Conservation (phyloP, 1,140 invertebrate species). For the Sycophaga agraensis region DNA sequence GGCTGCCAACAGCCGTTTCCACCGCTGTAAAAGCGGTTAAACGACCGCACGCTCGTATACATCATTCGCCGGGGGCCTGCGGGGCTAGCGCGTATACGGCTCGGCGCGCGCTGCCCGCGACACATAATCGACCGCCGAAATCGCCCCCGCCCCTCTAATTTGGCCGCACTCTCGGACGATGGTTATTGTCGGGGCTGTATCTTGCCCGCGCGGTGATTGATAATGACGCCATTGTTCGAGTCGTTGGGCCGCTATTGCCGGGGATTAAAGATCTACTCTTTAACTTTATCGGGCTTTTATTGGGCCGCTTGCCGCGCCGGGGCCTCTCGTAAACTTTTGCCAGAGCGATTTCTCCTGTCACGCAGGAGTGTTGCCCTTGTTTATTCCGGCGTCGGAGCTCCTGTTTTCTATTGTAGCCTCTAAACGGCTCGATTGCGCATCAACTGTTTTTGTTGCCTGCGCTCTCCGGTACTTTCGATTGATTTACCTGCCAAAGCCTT, state of each 20-base stretch:
- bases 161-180: not conserved
- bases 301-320: not conserved
- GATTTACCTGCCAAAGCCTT: too few relatives aligned
- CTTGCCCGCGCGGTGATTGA: constrained; percentile 2
- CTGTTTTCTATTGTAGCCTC: too few relatives aligned
- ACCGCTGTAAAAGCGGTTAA: constrained; percentile 49
- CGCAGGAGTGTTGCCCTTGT: too few relatives aligned
- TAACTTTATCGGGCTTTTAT: constrained; percentile 14
- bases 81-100: not conserved
- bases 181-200: not conserved
- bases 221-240: constrained; percentile 21
- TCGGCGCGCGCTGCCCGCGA: constrained; percentile 26
- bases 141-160: constrained; percentile 1
- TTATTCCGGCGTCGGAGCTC: too few relatives aligned
- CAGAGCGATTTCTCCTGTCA: not conserved
- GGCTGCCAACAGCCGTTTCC: constrained; percentile 50
- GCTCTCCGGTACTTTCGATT: too few relatives aligned
- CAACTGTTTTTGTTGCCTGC: too few relatives aligned
- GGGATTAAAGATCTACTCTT: not conserved
- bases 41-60: constrained; percentile 49
- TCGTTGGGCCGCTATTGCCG: not conserved
- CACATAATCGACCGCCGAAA: constrained; percentile 41
- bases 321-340: not conserved
- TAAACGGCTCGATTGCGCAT: too few relatives aligned
- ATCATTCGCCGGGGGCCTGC: constrained; percentile 41